Percentiles rank a stretch among this genome's conserved stretches.
These are phyloP conservation scores for Premnoplex brunnescens DNA, from an alignment of 2,797 vertebrate genomes.

Conservation along the genomic window DNA sequence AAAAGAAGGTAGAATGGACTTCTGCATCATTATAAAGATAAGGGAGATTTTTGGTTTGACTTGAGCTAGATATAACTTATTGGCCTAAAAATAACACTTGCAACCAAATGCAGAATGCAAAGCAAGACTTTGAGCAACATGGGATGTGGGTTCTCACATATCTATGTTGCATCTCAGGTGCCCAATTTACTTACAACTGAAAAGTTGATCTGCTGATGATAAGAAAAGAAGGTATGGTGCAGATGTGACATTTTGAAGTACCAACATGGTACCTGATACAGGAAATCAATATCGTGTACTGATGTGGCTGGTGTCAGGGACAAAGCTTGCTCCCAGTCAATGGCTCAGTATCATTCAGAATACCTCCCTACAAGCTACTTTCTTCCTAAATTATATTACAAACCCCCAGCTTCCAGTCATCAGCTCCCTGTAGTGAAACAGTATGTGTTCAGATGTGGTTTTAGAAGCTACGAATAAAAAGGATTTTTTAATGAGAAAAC, in stretches of 20 bases:
- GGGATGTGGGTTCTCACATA: background rate
- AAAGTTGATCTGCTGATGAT: background rate
- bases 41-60: background rate
- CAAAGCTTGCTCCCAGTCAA: background rate
- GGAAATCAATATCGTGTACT: background rate
- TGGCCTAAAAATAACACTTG: background rate
- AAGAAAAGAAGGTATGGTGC: background rate
- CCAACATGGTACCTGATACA: accelerated
- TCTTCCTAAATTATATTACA: background rate
- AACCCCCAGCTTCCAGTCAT: accelerated
- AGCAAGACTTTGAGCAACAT: background rate
- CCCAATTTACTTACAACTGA: background rate
- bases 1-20: background rate
- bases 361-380: background rate
- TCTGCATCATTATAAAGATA: background rate
- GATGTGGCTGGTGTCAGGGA: background rate
- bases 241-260: background rate
- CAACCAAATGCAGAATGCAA: background rate
- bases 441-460: background rate
- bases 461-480: background rate
- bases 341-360: background rate
- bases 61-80: background rate
- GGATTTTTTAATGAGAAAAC: background rate
- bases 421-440: background rate
- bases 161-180: accelerated